These are phyloP conservation scores for Rotaria magnacalcarata DNA, from an alignment of 2,888 invertebrate species.

Conservation along the genomic window DNA sequence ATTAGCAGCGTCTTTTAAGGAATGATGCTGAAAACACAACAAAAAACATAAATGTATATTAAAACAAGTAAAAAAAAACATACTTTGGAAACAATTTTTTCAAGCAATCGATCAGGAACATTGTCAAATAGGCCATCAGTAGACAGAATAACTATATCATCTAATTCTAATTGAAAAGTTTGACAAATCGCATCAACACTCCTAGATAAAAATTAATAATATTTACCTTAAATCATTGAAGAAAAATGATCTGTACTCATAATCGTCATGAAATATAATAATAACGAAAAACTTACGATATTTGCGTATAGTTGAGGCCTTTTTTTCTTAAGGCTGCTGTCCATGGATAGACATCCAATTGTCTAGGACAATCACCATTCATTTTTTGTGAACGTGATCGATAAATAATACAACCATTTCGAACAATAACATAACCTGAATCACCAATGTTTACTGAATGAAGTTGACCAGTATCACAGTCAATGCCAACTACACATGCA, in stretches of 20 bases:
- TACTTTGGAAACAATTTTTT: slow-evolving; percentile 39
- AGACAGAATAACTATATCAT: slow-evolving; percentile 43
- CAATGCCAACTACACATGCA: slow-evolving; percentile 40
- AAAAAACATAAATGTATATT: background rate
- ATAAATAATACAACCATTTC: slow-evolving; percentile 36
- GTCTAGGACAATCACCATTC: slow-evolving; percentile 43
- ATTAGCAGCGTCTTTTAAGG: slow-evolving; percentile 38
- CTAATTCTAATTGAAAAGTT: slow-evolving; percentile 38
- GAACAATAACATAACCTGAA: slow-evolving; percentile 40
- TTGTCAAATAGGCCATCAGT: slow-evolving; percentile 47
- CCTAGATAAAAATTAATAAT: background rate
- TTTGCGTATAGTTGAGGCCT: slow-evolving; percentile 40
- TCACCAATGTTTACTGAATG: slow-evolving; percentile 44
- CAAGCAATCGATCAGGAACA: slow-evolving; percentile 35
- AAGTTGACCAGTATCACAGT: slow-evolving; percentile 29
- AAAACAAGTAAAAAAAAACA: background rate
- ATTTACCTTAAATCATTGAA: no score
- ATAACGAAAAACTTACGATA: slow-evolving; percentile 16
- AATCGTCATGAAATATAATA: background rate
- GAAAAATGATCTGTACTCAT: no score
- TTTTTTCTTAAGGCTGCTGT: slow-evolving; percentile 29
- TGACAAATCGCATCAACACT: slow-evolving; percentile 35
- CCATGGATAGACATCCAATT: slow-evolving; percentile 46
- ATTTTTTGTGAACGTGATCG: slow-evolving; percentile 41
- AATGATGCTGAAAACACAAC: slow-evolving; percentile 37